A percentile compares a stretch with the other conserved stretches of the same genome.
Conservation (phyloP, 1,140 invertebrate genomes). For the Helicoverpa armigera region DNA sequence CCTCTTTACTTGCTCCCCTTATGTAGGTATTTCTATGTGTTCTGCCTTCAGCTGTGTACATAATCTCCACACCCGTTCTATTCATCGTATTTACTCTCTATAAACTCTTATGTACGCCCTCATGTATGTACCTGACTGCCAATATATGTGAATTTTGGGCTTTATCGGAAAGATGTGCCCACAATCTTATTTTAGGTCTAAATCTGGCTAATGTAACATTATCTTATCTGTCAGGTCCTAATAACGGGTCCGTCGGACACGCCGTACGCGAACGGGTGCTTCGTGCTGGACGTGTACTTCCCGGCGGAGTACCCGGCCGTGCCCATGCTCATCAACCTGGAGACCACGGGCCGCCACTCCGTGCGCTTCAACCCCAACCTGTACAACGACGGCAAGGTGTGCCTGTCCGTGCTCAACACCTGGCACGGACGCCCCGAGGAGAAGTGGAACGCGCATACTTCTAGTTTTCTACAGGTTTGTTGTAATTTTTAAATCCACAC, state of each 20-base stretch:
- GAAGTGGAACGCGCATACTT: slow-evolving; percentile 99
- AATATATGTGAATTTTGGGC: too few relatives aligned
- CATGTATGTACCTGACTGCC: too few relatives aligned
- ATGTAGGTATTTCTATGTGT: too few relatives aligned
- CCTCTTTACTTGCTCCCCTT: too few relatives aligned
- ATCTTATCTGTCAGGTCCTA: slow-evolving; percentile 89
- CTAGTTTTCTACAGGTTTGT: slow-evolving; percentile 96
- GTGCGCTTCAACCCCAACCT: slow-evolving; percentile 99
- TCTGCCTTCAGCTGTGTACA: too few relatives aligned
- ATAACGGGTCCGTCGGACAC: slow-evolving; percentile 97
- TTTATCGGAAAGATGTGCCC: too few relatives aligned
- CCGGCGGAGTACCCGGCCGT: slow-evolving; percentile 94
- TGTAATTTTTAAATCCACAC: too few relatives aligned
- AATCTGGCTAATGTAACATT: not conserved
- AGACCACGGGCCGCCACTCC: slow-evolving; percentile 97
- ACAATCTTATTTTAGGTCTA: too few relatives aligned
- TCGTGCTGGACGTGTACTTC: slow-evolving; percentile 97
- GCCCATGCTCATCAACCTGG: slow-evolving; percentile 95
- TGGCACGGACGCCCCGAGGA: slow-evolving; percentile 99
- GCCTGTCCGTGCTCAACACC: slow-evolving; percentile 97
- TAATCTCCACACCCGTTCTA: too few relatives aligned
- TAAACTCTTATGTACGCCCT: too few relatives aligned
- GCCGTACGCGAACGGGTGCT: slow-evolving; percentile 96
- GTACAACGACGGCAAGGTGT: slow-evolving; percentile 99
- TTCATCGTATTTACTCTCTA: too few relatives aligned